phyloP scores from a whole-genome alignment of 1,140 invertebrate species.

The Plectus sambesii region DNA sequence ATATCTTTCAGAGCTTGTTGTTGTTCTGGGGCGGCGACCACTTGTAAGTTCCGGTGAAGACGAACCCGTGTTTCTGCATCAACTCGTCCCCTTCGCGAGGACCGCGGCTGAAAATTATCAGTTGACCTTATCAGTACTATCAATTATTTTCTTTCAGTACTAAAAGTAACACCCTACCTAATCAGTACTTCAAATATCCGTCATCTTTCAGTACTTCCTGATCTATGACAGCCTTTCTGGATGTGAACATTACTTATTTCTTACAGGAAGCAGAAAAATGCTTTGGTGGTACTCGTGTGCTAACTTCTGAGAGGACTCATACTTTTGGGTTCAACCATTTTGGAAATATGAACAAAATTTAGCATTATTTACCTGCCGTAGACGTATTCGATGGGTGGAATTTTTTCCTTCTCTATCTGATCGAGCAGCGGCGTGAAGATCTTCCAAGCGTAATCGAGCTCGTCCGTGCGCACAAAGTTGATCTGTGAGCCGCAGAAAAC shows the following conservation, averaged over 20 bases:
- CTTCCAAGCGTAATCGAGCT: slow-evolving; percentile 90
- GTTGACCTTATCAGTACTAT: background rate
- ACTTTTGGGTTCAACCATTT: slow-evolving; percentile 2
- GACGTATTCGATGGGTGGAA: slow-evolving; percentile 69
- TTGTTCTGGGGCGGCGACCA: slow-evolving; percentile 57
- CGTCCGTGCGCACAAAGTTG: slow-evolving; percentile 91
- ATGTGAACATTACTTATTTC: too few relatives aligned
- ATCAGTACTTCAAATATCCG: too few relatives aligned
- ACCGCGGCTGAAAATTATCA: slow-evolving; percentile 60
- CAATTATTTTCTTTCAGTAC: background rate
- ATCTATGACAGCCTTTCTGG: too few relatives aligned
- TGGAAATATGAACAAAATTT: slow-evolving; percentile 24
- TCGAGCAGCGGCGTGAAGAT: slow-evolving; percentile 93
- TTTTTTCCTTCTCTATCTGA: slow-evolving; percentile 65
- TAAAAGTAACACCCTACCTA: too few relatives aligned
- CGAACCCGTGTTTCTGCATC: slow-evolving; percentile 65
- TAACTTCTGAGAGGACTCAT: background rate
- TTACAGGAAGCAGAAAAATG: too few relatives aligned
- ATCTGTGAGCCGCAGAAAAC: slow-evolving; percentile 96
- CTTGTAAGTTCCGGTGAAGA: slow-evolving; percentile 87
- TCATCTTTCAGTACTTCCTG: too few relatives aligned
- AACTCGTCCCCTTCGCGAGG: slow-evolving; percentile 75
- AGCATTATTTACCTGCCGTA: slow-evolving; percentile 52
- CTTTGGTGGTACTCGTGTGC: background rate
- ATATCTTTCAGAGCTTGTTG: slow-evolving; percentile 9